Evolutionary conservation across 2,888 invertebrate species (phyloP), one percentile per base, ranked within the genome.

Genomic region (Acronicta alni): DNA sequence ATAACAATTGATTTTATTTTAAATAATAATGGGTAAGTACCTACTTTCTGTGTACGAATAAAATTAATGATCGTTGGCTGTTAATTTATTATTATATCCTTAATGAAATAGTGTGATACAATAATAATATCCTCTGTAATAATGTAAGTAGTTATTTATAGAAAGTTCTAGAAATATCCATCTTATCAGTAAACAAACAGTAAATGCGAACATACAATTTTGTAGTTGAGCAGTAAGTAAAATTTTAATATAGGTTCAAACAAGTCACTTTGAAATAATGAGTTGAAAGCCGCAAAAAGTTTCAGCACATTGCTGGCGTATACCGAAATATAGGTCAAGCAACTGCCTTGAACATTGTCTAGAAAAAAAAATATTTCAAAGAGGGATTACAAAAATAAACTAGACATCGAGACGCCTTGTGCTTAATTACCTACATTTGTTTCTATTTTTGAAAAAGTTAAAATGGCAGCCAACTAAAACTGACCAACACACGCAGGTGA

Each of bases 401-500:
- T 73, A 75, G 80, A 81, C 85, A 78, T 80, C 65, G 79, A 58
- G 84, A 81, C 83, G 84, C 88, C 86, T 88, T 88, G 89, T 84
- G 82, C 87, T 87, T 89, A 88, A 89, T 89, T 85, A 86, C 86
- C 67, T 67, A 86, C 86, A 67, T 67, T 78, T 70, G 64, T 57
- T 79, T 72, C 67, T 77, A 77, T 77, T 75, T 77, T 58, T 60
- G 51, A 57, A 62, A 61, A 58, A 49, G 49, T 42, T 44, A 52
- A 54, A 65, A 68, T 68, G 63, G 55, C 56, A 67, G 76, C 77
- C 69, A 80, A 77, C 65, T 71, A 77, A 79, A 81, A 77, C 75
- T 75, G 65, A 57, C 67, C 65, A 59, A 80, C 79, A 69, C 60
- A 78, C 77, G 75, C 79, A 84, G 82, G 80, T 84, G 77, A 85